Conservation (phyloP, 2,797 vertebrate genomes). For the Muscicapa striata region DNA sequence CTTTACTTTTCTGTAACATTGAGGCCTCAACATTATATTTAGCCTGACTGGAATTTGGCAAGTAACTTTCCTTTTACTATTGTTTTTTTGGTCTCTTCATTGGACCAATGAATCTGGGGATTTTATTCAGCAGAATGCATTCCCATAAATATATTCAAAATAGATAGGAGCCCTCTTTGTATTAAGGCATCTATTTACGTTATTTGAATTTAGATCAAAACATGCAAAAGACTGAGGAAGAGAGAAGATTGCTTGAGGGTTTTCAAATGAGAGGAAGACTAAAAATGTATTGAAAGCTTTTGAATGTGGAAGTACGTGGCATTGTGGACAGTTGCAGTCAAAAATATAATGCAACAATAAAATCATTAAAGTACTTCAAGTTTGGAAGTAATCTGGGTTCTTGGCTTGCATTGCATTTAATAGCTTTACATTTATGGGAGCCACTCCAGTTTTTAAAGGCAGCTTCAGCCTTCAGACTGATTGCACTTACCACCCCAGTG, state of each 20-base stretch:
- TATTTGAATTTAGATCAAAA: conserved; percentile 52
- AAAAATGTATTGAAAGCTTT: conserved; percentile 56
- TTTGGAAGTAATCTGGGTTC: conserved; percentile 64
- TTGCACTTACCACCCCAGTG: conserved; percentile 61
- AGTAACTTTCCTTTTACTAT: conserved; percentile 24
- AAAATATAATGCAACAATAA: conserved; percentile 67
- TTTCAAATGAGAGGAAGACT: conserved; percentile 33
- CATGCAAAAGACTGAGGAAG: conserved; percentile 23
- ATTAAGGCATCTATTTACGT: conserved; percentile 22
- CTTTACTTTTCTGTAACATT: not conserved
- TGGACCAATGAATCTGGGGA: conserved; percentile 40
- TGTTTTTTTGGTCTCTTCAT: conserved; percentile 32
- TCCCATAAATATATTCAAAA: conserved; percentile 60
- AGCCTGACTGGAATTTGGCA: conserved; percentile 62
- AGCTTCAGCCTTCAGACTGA: conserved; percentile 71
- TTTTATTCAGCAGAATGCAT: conserved; percentile 64
- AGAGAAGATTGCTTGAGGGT: not conserved
- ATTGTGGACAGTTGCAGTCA: conserved; percentile 57
- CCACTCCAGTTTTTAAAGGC: conserved; percentile 71
- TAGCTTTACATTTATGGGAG: conserved; percentile 69
- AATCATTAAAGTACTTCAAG: conserved; percentile 67
- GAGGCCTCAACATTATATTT: conserved; percentile 51
- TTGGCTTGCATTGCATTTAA: conserved; percentile 66
- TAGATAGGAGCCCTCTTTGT: conserved; percentile 24
- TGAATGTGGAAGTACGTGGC: conserved; percentile 42